A percentile compares a stretch with the other conserved stretches of the same genome.
Evolutionary conservation across 2,888 invertebrate species (phyloP).

Genomic region (Cryptosula pallasiana): DNA sequence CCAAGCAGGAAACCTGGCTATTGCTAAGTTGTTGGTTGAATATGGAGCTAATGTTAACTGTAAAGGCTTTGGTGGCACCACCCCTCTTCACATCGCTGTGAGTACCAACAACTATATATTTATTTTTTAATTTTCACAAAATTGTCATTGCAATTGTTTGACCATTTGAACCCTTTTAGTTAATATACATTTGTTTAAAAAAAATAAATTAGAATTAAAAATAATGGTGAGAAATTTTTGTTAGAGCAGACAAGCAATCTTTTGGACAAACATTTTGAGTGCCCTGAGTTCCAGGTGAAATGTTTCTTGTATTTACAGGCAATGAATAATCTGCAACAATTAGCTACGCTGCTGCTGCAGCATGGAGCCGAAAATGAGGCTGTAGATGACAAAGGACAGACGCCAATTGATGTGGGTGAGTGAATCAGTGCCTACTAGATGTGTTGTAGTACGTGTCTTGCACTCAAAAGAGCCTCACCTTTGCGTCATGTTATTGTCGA

Average conservation of each 20-base stretch:
- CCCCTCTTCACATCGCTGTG: constrained; percentile 49
- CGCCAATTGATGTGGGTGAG: constrained; percentile 46
- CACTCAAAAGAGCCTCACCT: no score
- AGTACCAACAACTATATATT: constrained; percentile 31
- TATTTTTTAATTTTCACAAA: no score
- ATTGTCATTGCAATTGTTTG: no score
- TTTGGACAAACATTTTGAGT: no score
- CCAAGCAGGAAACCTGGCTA: constrained; percentile 43
- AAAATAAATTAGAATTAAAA: no score
- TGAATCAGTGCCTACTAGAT: no score
- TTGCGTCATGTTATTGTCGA: no score
- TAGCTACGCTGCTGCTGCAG: constrained; percentile 38
- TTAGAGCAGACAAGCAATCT: no score
- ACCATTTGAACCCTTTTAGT: no score
- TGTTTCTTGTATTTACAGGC: constrained; percentile 35
- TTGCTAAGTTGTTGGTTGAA: constrained; percentile 39
- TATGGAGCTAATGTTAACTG: constrained; percentile 46
- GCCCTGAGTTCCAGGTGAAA: neutral
- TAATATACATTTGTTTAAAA: no score
- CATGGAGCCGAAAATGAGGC: constrained; percentile 45
- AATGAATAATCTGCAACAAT: constrained; percentile 44
- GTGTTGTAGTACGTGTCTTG: no score
- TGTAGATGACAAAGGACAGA: constrained; percentile 45
- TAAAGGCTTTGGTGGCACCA: constrained; percentile 45
- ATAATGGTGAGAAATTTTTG: no score